A percentile compares a stretch with the other conserved stretches of the same genome.
These are phyloP conservation scores for Petrophora chlorosata DNA, from an alignment of 2,888 invertebrate species.

Conservation along the genomic window DNA sequence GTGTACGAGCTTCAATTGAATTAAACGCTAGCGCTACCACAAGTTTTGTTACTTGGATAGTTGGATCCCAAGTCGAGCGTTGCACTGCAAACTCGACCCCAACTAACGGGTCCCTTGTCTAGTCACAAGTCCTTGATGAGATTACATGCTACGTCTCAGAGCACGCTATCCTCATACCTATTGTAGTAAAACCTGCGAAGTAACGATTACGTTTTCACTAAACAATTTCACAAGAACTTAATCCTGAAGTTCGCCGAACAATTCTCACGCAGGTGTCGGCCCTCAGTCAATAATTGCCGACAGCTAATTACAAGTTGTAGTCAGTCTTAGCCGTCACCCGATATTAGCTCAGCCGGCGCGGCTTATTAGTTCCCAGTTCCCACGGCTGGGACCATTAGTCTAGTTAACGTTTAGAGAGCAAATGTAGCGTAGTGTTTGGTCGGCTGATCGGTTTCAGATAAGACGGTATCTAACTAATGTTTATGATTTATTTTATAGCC, in stretches of 20 bases:
- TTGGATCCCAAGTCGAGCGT: too few species aligned
- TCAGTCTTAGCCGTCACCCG: slow-evolving; percentile 26
- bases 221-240: neutral
- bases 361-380: slow-evolving; percentile 35
- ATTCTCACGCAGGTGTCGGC: slow-evolving; percentile 16
- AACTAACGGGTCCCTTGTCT: too few species aligned
- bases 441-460: slow-evolving; percentile 13
- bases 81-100: too few species aligned
- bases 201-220: too few species aligned
- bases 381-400: slow-evolving; percentile 28
- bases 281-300: slow-evolving; percentile 27
- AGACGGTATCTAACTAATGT: slow-evolving; percentile 1
- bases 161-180: too few species aligned
- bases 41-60: too few species aligned
- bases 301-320: slow-evolving; percentile 37
- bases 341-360: slow-evolving; percentile 28
- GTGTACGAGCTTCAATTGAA: too few species aligned
- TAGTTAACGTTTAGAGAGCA: slow-evolving; percentile 20
- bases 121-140: too few species aligned
- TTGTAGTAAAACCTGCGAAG: too few species aligned
- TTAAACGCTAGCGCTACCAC: too few species aligned
- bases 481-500: neutral
- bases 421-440: slow-evolving; percentile 25
- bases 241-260: slow-evolving; percentile 8
- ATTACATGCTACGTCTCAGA: too few species aligned